Evolutionary conservation across 2,888 invertebrate genomes (phyloP).

Genomic region (Lasioglossum leucozonium): DNA sequence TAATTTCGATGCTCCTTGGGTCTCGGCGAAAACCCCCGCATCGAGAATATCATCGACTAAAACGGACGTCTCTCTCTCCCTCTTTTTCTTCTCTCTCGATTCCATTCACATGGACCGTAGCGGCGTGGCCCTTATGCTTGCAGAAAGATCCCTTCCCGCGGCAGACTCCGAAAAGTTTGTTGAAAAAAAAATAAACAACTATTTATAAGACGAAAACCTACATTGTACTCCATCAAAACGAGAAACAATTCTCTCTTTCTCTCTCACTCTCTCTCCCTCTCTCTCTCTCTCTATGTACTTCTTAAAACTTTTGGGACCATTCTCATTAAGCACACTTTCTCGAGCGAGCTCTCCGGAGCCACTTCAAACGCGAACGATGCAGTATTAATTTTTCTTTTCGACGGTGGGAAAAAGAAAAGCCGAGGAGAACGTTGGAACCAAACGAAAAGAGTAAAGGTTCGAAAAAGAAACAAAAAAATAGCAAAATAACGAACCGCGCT

Average conservation of each 20-base stretch:
- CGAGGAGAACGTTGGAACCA: not conserved
- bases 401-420: slow-evolving; percentile 24
- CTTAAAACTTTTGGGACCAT: slow-evolving; percentile 83
- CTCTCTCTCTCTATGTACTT: slow-evolving; percentile 68
- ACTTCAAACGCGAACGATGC: slow-evolving; percentile 62
- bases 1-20: slow-evolving; percentile 66
- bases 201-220: slow-evolving; percentile 47
- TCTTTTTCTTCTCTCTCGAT: not conserved
- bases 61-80: slow-evolving; percentile 57
- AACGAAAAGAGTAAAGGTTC: not conserved
- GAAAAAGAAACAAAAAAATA: not conserved
- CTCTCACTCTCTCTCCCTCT: too few species aligned
- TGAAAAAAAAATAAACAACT: not conserved
- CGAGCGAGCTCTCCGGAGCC: slow-evolving; percentile 70
- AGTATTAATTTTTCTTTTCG: slow-evolving; percentile 75
- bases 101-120: slow-evolving; percentile 16
- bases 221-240: slow-evolving; percentile 42
- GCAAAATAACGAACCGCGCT: not conserved
- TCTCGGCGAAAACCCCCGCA: slow-evolving; percentile 66
- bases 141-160: slow-evolving; percentile 33
- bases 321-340: slow-evolving; percentile 75
- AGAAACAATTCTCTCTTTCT: too few species aligned
- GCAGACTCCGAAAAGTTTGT: slow-evolving; percentile 38
- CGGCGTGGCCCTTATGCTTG: slow-evolving; percentile 48
- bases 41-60: slow-evolving; percentile 65